phyloP scores from a whole-genome alignment of 2,888 invertebrate genomes.

The Byasa hedistus region DNA sequence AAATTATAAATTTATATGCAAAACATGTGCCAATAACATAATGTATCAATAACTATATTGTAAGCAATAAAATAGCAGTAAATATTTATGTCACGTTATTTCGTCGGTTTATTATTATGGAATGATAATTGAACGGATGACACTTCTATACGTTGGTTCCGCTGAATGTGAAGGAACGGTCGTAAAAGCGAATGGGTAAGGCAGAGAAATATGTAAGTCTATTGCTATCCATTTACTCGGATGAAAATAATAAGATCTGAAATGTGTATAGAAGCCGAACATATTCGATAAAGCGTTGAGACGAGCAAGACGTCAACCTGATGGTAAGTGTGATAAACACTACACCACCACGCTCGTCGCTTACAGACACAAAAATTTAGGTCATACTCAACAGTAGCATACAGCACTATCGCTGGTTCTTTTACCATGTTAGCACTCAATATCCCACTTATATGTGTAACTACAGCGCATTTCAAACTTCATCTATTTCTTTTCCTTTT shows the following conservation, averaged over 20 bases:
- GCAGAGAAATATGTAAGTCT: slow-evolving; percentile 15
- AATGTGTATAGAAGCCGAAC: background rate
- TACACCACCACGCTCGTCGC: no score
- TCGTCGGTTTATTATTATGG: slow-evolving; percentile 23
- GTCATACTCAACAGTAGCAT: no score
- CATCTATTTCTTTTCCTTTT: no score
- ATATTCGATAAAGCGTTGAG: no score
- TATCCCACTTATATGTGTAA: no score
- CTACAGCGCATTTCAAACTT: no score
- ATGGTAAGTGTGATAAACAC: no score
- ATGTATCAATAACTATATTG: slow-evolving; percentile 10
- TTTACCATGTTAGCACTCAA: no score
- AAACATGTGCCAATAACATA: slow-evolving; percentile 5
- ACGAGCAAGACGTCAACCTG: no score
- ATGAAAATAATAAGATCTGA: slow-evolving; percentile 5
- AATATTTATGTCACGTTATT: slow-evolving; percentile 25
- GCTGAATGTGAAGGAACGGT: slow-evolving; percentile 3
- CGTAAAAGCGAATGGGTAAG: slow-evolving; percentile 17
- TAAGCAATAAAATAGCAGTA: slow-evolving; percentile 17
- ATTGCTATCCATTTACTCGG: slow-evolving; percentile 13
- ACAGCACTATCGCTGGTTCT: no score
- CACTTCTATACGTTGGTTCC: slow-evolving; percentile 1
- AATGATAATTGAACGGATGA: slow-evolving; percentile 22
- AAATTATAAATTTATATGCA: slow-evolving; percentile 3
- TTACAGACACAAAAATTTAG: no score